These are phyloP conservation scores for Microcebus ravelobensis DNA, from an alignment of 2,113 vertebrate genomes.

Conservation along the genomic window DNA sequence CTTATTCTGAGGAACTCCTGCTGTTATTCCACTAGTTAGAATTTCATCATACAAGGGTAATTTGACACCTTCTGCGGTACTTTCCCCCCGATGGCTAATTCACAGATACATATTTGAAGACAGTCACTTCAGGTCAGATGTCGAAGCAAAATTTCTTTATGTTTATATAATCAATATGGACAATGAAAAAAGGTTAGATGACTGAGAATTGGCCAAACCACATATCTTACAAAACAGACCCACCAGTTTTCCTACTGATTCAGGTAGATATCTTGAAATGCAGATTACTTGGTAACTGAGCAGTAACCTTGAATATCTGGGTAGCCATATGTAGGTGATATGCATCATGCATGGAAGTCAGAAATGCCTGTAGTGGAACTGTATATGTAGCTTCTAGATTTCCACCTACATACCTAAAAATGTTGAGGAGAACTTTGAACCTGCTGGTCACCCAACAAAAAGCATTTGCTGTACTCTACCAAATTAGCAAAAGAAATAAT, in stretches of 20 bases:
- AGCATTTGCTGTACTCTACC: not conserved
- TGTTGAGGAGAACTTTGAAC: not conserved
- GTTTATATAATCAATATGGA: not conserved
- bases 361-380: not conserved
- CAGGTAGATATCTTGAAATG: not conserved
- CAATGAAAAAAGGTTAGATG: constrained; percentile 12
- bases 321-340: not conserved
- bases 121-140: not conserved
- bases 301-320: not conserved
- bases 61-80: not conserved
- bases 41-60: not conserved
- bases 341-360: not conserved
- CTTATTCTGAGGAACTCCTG: not conserved
- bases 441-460: not conserved
- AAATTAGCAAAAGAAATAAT: constrained; percentile 75
- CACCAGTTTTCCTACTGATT: not conserved
- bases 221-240: not conserved
- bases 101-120: not conserved
- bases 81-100: not conserved
- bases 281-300: not conserved
- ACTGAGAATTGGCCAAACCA: constrained; percentile 29
- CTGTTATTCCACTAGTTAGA: not conserved
- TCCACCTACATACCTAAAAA: not conserved
- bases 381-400: not conserved
- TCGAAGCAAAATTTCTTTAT: constrained; percentile 26